phyloP scores from a whole-genome alignment of 2,113 vertebrate genomes.

The Isichthys henryi region DNA sequence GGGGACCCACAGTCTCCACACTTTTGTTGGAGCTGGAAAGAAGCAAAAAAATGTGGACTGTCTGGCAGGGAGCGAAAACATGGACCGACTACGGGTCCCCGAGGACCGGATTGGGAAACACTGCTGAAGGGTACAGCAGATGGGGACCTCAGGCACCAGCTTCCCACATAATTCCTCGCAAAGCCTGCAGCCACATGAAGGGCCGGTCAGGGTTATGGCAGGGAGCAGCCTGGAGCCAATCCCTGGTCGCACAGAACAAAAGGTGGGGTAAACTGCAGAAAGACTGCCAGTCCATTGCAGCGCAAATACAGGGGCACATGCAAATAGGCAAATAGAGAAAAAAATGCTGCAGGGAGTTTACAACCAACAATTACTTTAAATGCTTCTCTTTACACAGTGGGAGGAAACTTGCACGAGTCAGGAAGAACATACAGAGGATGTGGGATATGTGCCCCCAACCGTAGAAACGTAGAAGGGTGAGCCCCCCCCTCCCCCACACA shows the following conservation, averaged over 20 bases:
- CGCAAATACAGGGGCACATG: neutral
- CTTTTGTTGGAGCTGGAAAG: neutral
- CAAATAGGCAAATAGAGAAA: neutral
- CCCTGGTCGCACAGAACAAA: neutral
- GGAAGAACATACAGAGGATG: neutral
- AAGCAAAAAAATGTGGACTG: neutral
- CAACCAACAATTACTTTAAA: neutral
- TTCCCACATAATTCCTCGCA: neutral
- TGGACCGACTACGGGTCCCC: neutral
- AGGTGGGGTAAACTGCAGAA: neutral
- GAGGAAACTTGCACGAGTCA: neutral
- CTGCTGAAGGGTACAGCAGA: neutral
- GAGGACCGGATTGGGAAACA: neutral
- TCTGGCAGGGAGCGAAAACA: neutral
- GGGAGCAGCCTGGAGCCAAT: neutral
- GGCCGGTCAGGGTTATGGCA: neutral
- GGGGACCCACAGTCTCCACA: neutral
- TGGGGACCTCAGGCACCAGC: neutral
- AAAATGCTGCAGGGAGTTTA: neutral
- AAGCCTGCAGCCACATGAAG: neutral
- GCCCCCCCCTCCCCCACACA: no score
- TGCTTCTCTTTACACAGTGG: neutral
- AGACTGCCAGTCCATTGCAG: neutral
- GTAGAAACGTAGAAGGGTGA: conserved; percentile 1
- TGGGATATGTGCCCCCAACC: conserved; percentile 8